Percentiles rank a stretch among this genome's conserved stretches.
These are phyloP conservation scores for Hylaea fasciaria DNA, from an alignment of 2,888 invertebrate species.

Conservation along the genomic window DNA sequence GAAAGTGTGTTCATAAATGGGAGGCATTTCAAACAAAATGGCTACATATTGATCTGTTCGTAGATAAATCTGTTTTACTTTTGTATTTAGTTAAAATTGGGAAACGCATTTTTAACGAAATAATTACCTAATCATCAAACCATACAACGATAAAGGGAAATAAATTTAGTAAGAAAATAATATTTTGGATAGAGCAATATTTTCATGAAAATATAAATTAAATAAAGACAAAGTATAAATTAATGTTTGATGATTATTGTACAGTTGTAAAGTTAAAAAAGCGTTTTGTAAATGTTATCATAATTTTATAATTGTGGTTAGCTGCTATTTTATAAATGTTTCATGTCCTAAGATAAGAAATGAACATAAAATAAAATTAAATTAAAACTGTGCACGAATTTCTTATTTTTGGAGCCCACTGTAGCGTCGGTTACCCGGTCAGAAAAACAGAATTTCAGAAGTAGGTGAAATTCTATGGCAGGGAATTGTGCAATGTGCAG, in stretches of 20 bases:
- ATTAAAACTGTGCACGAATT: slow-evolving; percentile 47
- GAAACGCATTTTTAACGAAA: too few species aligned
- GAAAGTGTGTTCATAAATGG: too few species aligned
- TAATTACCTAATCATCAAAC: too few species aligned
- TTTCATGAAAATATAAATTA: slow-evolving; percentile 12
- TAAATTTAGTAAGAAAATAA: not conserved
- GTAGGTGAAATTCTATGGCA: too few species aligned
- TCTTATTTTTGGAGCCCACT: not conserved
- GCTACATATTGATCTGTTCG: too few species aligned
- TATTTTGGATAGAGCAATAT: slow-evolving; percentile 4
- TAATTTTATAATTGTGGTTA: slow-evolving; percentile 79
- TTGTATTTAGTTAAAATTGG: too few species aligned
- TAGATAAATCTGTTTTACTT: too few species aligned
- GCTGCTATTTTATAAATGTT: slow-evolving; percentile 82
- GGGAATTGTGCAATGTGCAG: too few species aligned
- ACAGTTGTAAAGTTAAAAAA: slow-evolving; percentile 54
- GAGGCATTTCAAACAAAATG: too few species aligned
- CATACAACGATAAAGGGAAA: too few species aligned
- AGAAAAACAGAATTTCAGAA: too few species aligned
- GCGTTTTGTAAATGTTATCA: slow-evolving; percentile 77
- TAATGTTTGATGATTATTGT: slow-evolving; percentile 53
- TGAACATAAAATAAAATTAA: slow-evolving; percentile 76
- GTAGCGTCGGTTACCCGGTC: not conserved
- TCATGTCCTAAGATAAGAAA: slow-evolving; percentile 77
- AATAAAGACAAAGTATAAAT: slow-evolving; percentile 53